Conservation (phyloP, 2,113 vertebrate species). For the Brachirus orientalis region DNA sequence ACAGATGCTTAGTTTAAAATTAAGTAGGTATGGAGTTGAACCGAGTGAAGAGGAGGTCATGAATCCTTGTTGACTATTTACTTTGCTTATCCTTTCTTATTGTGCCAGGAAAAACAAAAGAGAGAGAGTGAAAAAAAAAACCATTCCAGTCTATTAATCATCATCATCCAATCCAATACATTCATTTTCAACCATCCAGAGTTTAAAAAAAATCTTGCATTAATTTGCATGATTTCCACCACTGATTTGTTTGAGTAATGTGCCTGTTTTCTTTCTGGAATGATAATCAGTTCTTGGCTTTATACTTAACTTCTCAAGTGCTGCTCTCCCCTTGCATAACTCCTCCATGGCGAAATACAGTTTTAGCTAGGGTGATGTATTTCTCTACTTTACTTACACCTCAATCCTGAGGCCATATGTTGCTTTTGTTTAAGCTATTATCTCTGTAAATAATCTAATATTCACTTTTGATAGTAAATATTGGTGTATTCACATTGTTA, state of each 20-base stretch:
- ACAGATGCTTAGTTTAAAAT: conserved; percentile 24
- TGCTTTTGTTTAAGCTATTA: conserved; percentile 7
- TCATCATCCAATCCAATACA: no score
- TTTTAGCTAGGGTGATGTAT: conserved; percentile 33
- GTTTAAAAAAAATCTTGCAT: conserved; percentile 22
- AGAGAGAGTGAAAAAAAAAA: neutral
- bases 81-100: neutral
- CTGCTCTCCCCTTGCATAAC: conserved; percentile 20
- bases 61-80: conserved; percentile 21
- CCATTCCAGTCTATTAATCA: conserved; percentile 57
- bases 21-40: neutral
- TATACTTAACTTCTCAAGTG: conserved; percentile 52
- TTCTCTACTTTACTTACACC: neutral
- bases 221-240: conserved; percentile 68
- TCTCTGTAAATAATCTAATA: conserved; percentile 1
- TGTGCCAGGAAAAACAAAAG: conserved; percentile 2
- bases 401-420: conserved; percentile 3
- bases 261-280: conserved; percentile 55
- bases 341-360: conserved; percentile 52
- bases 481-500: neutral
- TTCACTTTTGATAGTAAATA: neutral
- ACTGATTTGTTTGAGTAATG: conserved; percentile 68
- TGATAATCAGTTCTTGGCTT: conserved; percentile 62
- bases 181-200: conserved; percentile 47
- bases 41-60: neutral